Evolutionary conservation across 2,888 invertebrate genomes (phyloP).

Genomic region (Nezara viridula): DNA sequence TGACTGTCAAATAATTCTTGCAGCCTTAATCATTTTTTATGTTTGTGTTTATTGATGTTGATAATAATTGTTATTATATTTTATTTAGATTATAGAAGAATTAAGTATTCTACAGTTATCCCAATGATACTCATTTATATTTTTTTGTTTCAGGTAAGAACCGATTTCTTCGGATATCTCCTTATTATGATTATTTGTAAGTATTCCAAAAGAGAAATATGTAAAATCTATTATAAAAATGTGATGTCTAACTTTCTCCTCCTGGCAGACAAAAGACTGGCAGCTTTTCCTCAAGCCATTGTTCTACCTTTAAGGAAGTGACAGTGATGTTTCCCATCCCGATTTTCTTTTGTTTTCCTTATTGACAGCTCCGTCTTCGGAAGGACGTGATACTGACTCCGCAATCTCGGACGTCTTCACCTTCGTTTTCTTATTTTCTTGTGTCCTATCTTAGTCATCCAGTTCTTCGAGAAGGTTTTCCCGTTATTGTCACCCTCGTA

Average conservation of each 20-base stretch:
- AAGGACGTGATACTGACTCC: background rate
- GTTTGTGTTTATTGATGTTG: no score
- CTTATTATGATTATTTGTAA: background rate
- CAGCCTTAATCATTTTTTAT: no score
- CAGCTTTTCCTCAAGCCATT: background rate
- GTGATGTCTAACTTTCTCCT: background rate
- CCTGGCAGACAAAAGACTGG: background rate
- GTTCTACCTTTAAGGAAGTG: background rate
- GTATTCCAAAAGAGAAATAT: background rate
- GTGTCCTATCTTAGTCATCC: background rate
- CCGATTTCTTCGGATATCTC: background rate
- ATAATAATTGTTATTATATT: no score
- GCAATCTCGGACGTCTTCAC: background rate
- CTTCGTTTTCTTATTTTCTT: background rate
- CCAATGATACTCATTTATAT: background rate
- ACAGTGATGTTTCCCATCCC: background rate
- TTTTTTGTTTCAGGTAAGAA: slow-evolving; percentile 1
- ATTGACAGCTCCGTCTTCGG: background rate
- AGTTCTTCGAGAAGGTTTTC: background rate
- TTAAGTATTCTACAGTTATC: no score
- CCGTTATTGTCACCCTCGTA: background rate
- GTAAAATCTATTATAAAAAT: background rate
- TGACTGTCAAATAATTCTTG: no score
- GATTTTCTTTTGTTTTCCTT: slow-evolving; percentile 38
- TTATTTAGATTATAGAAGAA: no score